Conservation (phyloP, 2,113 vertebrate genomes). For the Cranoglanis bouderius region DNA sequence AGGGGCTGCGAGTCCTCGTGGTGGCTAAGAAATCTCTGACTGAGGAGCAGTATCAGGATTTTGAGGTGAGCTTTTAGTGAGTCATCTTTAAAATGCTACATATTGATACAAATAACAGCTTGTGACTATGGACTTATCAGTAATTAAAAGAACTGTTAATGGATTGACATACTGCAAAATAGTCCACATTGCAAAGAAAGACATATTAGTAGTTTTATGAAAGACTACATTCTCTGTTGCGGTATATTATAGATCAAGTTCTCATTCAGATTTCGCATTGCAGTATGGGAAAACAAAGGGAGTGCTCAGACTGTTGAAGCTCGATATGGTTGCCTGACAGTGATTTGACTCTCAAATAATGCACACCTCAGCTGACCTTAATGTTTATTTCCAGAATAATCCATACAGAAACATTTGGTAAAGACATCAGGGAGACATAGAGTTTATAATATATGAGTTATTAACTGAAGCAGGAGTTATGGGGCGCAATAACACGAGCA, state of each 20-base stretch:
- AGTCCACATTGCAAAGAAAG: not conserved
- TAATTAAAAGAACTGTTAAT: not conserved
- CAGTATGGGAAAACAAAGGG: not conserved
- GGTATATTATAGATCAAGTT: not conserved
- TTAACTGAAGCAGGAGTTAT: not conserved
- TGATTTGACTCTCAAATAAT: constrained; percentile 41
- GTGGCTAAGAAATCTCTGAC: constrained; percentile 96
- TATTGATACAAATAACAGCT: not conserved
- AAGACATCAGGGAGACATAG: not conserved
- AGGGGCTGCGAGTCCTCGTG: constrained; percentile 91
- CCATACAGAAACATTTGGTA: not conserved
- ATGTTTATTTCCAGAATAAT: constrained; percentile 9
- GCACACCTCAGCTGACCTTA: not conserved
- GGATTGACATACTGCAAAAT: not conserved
- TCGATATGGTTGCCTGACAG: not conserved
- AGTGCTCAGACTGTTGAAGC: constrained; percentile 26
- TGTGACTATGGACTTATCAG: not conserved
- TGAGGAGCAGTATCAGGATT: constrained; percentile 96
- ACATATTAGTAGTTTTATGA: not conserved
- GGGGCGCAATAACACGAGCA: not conserved
- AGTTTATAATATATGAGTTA: not conserved
- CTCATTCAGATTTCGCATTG: not conserved
- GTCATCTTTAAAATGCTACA: not conserved
- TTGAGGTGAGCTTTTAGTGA: constrained; percentile 78
- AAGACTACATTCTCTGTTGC: not conserved